Base-by-base conservation (phyloP, 2,888 invertebrate species). In the Galeopsomyia nigrocyanea region DNA sequence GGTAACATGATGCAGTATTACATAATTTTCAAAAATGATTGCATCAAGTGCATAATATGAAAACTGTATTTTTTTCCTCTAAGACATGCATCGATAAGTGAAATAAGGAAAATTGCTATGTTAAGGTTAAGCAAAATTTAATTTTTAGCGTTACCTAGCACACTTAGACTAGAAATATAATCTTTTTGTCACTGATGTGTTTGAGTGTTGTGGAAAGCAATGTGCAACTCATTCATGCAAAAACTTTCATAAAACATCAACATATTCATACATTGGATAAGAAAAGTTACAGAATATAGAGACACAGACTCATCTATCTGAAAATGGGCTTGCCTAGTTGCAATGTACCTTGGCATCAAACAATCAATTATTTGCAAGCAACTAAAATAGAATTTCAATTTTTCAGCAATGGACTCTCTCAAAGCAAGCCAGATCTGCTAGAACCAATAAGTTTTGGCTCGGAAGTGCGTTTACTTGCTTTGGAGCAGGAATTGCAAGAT, bases 361-460 rank as follows among this genome's bases (percentile, higher is more conserved):
- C 47, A 69, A n/a, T 14, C 61, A 19, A 22, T 16, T 57, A 49
- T 65, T 68, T 53, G 56, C 7, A 39, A 53, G 21, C 10, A 7
- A 17, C 26, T 64, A 17, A 22, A 13, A 50, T 39, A 21, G 21
- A 55, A 47, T n/a, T 50, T 21, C 61, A 47, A 49, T 26, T 66
- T 77, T 79, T 60, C 68, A 83, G 83, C 50, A 78, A 82, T 46
- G 80, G 82, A 64, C 75, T 86, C 53, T 82, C 83, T 56, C 81
- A 80, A 67, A 84, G 82, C 68, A 86, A 85, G 78, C 84, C 85
- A 61, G 86, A 86, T 77, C 77, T 86, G 22, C 78, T 86, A 49
- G 86, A 86, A 74, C 86, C 86, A 50, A 84, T 86, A 31, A 86
- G 83, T 78, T 86, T 86, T 77, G 86, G 85, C 53, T 86, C 86